These are phyloP conservation scores for Cerastis rubricosa DNA, from an alignment of 2,888 invertebrate species.

Conservation along the genomic window DNA sequence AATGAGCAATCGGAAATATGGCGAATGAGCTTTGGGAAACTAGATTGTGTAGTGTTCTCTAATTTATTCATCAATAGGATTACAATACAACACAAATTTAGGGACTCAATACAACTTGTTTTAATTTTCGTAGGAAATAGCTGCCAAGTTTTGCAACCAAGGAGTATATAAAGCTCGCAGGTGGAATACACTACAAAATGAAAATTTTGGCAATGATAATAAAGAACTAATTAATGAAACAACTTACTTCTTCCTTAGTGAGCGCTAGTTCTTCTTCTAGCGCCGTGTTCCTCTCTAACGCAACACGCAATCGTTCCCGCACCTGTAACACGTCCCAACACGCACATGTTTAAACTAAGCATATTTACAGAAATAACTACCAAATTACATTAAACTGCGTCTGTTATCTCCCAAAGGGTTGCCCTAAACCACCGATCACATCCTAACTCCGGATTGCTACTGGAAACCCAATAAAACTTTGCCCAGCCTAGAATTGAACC, in stretches of 20 bases:
- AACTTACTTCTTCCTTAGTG: slow-evolving; percentile 98
- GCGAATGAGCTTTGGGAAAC: slow-evolving; percentile 2
- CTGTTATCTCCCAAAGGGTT: neutral
- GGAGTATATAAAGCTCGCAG: neutral
- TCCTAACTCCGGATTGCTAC: neutral
- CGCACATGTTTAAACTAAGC: slow-evolving; percentile 7
- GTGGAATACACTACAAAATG: neutral
- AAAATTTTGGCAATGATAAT: neutral
- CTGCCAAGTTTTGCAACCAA: neutral
- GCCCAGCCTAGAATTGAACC: neutral
- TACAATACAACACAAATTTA: neutral
- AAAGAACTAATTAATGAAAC: neutral
- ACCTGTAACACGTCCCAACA: slow-evolving; percentile 92
- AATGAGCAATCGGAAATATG: slow-evolving; percentile 25
- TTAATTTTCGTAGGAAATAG: neutral
- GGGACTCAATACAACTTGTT: neutral
- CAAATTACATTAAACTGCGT: neutral
- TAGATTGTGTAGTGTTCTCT: neutral
- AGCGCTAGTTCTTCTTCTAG: slow-evolving; percentile 98
- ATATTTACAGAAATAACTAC: neutral
- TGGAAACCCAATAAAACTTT: neutral
- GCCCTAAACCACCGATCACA: neutral
- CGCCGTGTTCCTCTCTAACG: slow-evolving; percentile 98
- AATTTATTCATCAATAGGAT: neutral
- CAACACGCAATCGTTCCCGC: slow-evolving; percentile 98